Percentiles rank a stretch among this genome's conserved stretches.
These are phyloP conservation scores for Pteronura brasiliensis DNA, from an alignment of 2,113 vertebrate genomes.

Conservation along the genomic window DNA sequence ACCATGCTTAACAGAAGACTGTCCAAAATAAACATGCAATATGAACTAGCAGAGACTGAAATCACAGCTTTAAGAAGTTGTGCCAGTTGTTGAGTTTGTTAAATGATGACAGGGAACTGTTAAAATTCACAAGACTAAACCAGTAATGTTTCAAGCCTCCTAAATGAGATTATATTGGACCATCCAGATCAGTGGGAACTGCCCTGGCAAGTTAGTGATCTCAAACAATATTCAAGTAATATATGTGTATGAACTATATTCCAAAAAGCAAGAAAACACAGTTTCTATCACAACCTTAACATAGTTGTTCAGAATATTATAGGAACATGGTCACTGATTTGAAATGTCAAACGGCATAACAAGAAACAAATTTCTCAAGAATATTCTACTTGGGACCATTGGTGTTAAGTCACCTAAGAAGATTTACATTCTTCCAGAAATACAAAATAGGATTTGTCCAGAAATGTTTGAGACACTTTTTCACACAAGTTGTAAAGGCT, in stretches of 20 bases:
- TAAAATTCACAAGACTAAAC: slow-evolving; percentile 70
- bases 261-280: slow-evolving; percentile 50
- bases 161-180: slow-evolving; percentile 55
- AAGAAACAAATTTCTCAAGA: slow-evolving; percentile 54
- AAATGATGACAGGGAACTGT: slow-evolving; percentile 64
- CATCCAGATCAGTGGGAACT: slow-evolving; percentile 35
- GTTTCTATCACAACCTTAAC: slow-evolving; percentile 34
- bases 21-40: slow-evolving; percentile 85
- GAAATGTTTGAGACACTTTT: slow-evolving; percentile 71
- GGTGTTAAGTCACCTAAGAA: slow-evolving; percentile 36
- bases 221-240: slow-evolving; percentile 60
- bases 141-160: slow-evolving; percentile 64
- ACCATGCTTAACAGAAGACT: slow-evolving; percentile 86
- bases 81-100: slow-evolving; percentile 67
- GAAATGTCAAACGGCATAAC: slow-evolving; percentile 39
- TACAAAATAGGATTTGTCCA: slow-evolving; percentile 73
- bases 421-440: slow-evolving; percentile 70
- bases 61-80: slow-evolving; percentile 66
- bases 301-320: background rate
- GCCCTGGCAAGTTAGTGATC: slow-evolving; percentile 24
- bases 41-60: slow-evolving; percentile 81
- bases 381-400: slow-evolving; percentile 34
- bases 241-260: slow-evolving; percentile 2
- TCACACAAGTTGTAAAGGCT: slow-evolving; percentile 73
- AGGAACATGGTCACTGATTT: slow-evolving; percentile 4